Evolutionary conservation across 2,888 invertebrate species (phyloP), one percentile per base, ranked within the genome.

Genomic region (Orthosia cruda): DNA sequence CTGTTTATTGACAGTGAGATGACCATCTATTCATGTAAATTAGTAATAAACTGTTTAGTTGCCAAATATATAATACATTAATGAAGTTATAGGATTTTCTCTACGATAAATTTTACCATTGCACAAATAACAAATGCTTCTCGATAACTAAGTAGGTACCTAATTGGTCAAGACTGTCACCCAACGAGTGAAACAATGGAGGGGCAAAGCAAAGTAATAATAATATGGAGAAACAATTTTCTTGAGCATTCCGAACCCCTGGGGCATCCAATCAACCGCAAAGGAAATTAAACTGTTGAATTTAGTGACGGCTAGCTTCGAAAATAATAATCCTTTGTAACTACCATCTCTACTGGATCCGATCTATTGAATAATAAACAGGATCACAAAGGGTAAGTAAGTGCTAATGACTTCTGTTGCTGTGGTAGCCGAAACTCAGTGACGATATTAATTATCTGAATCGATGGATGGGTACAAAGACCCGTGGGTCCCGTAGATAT

Each of bases 231-330:
- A 87, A 89, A 86, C 86, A 89, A 91, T 91, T 89, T 89, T 89
- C 86, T 86, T 82, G 84, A 85, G 79, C 78, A 83, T 82, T 80
- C 84, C 70, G 63, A 76, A 18, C 83, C 89, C 91, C 90, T 84
- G 88, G 87, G 87, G 92, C 90, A 90, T 89, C 91, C 92, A 92
- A 92, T 93, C 93, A 92, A 89, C 93, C 93, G 90, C 93, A 93
- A 92, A 94, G 94, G 94, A 94, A 94, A 94, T 94, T 93, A 94
- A 93, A 94, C 93, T 92, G 91, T 91, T 92, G 91, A 93, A 94
- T 94, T 90, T 94, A 94, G 93, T 93, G 93, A 92, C 88, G 88
- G 89, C 87, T 88, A 88, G 87, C 80, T 84, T 80, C 85, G 86
- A 89, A 18, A 40, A 88, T 90, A 91, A 89, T 90, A 89, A 89